Base-by-base conservation (phyloP, 2,113 vertebrate genomes). In the Ciconia boyciana region DNA sequence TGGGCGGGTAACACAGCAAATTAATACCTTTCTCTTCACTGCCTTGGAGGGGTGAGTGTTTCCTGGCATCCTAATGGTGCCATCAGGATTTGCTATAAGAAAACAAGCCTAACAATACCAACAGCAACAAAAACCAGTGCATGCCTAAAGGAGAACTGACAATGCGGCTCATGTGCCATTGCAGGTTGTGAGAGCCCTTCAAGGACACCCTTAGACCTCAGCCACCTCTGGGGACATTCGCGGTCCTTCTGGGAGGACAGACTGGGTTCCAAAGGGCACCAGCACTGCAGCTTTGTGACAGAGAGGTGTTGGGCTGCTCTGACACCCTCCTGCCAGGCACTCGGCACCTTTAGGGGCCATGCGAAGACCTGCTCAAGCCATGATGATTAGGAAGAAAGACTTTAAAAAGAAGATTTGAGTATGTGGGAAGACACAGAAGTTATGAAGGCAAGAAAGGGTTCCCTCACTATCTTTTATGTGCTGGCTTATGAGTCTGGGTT, bases 11-110 rank as follows among this genome's bases (percentile, higher is more conserved):
- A 29, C 80, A 78, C 36, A 92, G 77, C 62, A 77, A 65, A 92
- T 92, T 43, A 96, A 93, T 96, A 93, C 58, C 54, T 83, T 84
- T 93, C 87, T 83, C 60, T 72, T 83, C 49, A 41, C 48, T 87
- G 62, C 43, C 91, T 92, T 1, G 1, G 71, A 88, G 91, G 41
- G 74, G 21, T 46, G 82, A 96, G 90, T 66, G 43, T 88, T 92
- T 92, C 91, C 80, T 41, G 69, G 46, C 54, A 62, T 71, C 77
- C 2, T 1, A 65, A 41, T 55, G 2, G 12, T 95, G 71, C 71
- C 84, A 93, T 69, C 49, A 69, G 83, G 62, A 77, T 85, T 69
- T 92, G 28, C 87, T 71, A 3, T 16, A 75, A 86, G 90, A 81
- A 87, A 74, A 83, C 39, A 88, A 65, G 57, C 16, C 18, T 61